phyloP scores from a whole-genome alignment of 2,797 vertebrate genomes.

The Clarias pachynema region DNA sequence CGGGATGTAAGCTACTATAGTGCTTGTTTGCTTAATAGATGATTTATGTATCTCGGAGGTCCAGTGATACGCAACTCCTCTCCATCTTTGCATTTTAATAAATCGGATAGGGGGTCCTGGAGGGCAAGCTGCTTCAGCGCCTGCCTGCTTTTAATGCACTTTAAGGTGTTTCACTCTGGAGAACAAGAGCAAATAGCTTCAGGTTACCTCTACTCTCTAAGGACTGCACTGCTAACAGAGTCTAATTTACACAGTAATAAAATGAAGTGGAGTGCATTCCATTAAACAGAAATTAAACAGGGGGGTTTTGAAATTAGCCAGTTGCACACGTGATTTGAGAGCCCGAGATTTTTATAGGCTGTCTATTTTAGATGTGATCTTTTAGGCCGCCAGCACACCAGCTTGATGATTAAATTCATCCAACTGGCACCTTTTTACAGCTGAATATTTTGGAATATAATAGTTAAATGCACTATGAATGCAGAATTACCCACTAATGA shows the following conservation, averaged over 20 bases:
- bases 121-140: constrained; percentile 38
- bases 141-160: constrained; percentile 43
- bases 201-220: constrained; percentile 49
- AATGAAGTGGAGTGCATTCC: constrained; percentile 34
- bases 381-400: constrained; percentile 2
- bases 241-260: constrained; percentile 53
- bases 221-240: constrained; percentile 39
- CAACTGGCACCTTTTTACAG: constrained; percentile 17
- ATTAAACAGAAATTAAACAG: constrained; percentile 44
- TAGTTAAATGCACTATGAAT: not conserved
- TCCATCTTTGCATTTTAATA: constrained; percentile 50
- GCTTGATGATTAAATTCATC: constrained; percentile 23
- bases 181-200: constrained; percentile 53
- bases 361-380: constrained; percentile 24
- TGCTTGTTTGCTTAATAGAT: constrained; percentile 55
- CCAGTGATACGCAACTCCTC: constrained; percentile 45
- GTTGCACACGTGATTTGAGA: constrained; percentile 32
- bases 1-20: constrained; percentile 32
- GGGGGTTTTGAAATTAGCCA: constrained; percentile 19
- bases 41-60: constrained; percentile 56
- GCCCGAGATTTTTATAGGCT: constrained; percentile 27
- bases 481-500: constrained; percentile 1
- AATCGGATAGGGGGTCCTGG: constrained; percentile 44
- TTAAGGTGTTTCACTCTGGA: constrained; percentile 54
- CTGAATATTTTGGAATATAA: not conserved